Conservation (phyloP, 2,113 vertebrate genomes). For the Leptosomus discolor region DNA sequence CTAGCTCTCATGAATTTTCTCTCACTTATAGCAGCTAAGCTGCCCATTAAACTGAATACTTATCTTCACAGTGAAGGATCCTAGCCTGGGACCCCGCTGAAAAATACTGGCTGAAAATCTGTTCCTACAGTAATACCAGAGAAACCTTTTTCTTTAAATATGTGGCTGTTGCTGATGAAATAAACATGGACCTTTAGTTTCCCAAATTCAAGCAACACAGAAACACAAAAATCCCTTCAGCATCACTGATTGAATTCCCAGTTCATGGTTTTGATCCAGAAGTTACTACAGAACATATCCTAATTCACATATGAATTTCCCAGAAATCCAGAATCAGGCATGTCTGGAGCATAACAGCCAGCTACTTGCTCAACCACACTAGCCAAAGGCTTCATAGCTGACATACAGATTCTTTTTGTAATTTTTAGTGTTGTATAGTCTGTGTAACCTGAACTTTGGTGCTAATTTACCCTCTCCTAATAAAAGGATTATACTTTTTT, state of each 20-base stretch:
- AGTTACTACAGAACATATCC: not conserved
- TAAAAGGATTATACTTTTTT: not conserved
- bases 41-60: not conserved
- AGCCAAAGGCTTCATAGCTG: not conserved
- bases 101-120: not conserved
- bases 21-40: not conserved
- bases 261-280: not conserved
- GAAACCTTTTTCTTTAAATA: not conserved
- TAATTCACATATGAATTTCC: not conserved
- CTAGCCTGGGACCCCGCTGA: not conserved
- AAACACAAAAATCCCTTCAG: not conserved
- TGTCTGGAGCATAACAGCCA: not conserved
- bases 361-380: not conserved
- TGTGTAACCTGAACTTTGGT: not conserved
- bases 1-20: not conserved
- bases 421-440: not conserved
- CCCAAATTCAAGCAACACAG: not conserved
- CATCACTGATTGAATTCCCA: not conserved
- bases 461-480: not conserved
- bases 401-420: not conserved
- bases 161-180: not conserved
- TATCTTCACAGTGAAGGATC: not conserved
- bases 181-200: rapidly evolving
- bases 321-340: not conserved
- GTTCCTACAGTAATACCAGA: not conserved